Percentiles rank a stretch among this genome's conserved stretches.
Evolutionary conservation across 2,888 invertebrate species (phyloP).

Genomic region (Nephrotoma guestfalica): DNA sequence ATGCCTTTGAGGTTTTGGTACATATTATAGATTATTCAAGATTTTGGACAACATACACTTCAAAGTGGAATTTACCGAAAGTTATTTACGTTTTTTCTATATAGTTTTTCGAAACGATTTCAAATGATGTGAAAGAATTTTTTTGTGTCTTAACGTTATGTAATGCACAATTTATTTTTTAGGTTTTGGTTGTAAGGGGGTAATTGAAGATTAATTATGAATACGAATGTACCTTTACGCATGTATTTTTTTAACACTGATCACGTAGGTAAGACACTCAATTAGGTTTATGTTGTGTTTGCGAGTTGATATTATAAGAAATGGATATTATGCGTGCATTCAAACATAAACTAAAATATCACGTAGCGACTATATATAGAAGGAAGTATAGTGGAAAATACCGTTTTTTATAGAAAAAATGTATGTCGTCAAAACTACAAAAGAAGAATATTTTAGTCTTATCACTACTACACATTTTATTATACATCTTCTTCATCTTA

Average conservation of each 20-base stretch:
- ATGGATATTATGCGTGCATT: not conserved
- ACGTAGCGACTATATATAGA: not conserved
- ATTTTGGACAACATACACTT: not conserved
- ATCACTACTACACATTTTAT: not conserved
- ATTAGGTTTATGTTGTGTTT: not conserved
- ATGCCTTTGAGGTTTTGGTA: not conserved
- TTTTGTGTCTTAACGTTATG: not conserved
- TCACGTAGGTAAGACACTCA: not conserved
- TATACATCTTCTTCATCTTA: not conserved
- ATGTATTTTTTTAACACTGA: not conserved
- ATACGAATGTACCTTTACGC: not conserved
- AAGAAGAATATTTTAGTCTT: not conserved
- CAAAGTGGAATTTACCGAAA: not conserved
- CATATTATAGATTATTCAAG: not conserved
- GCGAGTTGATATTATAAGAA: not conserved
- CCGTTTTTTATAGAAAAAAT: not conserved
- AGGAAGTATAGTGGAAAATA: not conserved
- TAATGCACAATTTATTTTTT: not conserved
- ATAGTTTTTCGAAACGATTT: not conserved
- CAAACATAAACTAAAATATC: not conserved
- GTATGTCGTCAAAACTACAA: not conserved
- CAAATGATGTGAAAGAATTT: not conserved
- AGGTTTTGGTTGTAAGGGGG: not conserved
- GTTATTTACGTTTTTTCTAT: not conserved
- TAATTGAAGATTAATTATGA: not conserved